phyloP scores from a whole-genome alignment of 2,888 invertebrate species.

The Drosophila trichaetosa region DNA sequence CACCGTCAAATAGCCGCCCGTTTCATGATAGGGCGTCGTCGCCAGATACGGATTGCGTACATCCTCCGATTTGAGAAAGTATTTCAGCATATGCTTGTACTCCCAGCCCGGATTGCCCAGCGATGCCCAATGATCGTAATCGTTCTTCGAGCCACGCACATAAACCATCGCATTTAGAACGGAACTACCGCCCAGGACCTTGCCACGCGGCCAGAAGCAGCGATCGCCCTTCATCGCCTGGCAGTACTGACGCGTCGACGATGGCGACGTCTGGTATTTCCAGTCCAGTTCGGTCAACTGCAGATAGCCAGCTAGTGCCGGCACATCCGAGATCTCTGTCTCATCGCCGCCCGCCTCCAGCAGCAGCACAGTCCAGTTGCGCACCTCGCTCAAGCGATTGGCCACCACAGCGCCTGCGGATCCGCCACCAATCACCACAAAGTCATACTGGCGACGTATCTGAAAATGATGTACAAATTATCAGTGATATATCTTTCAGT shows the following conservation, averaged over 20 bases:
- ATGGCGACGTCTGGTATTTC: slow-evolving; percentile 95
- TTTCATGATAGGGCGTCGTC: slow-evolving; percentile 90
- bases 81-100: slow-evolving; percentile 92
- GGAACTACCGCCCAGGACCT: slow-evolving; percentile 94
- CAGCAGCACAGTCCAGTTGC: slow-evolving; percentile 93
- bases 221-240: slow-evolving; percentile 94
- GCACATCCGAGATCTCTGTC: slow-evolving; percentile 94
- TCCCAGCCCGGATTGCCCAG: slow-evolving; percentile 95
- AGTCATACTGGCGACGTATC: slow-evolving; percentile 93
- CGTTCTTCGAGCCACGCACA: slow-evolving; percentile 93
- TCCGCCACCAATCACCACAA: slow-evolving; percentile 94
- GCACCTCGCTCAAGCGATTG: slow-evolving; percentile 91
- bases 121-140: slow-evolving; percentile 94
- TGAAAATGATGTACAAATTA: slow-evolving; percentile 81
- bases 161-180: slow-evolving; percentile 97
- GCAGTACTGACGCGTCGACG: slow-evolving; percentile 91
- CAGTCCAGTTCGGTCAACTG: slow-evolving; percentile 95
- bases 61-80: slow-evolving; percentile 95
- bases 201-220: slow-evolving; percentile 97
- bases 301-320: slow-evolving; percentile 92
- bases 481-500: too few relatives aligned
- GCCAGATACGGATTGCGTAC: slow-evolving; percentile 93
- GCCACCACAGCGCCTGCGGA: slow-evolving; percentile 96
- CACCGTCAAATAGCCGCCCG: slow-evolving; percentile 93
- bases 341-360: slow-evolving; percentile 95